Conservation (phyloP, 2,113 vertebrate species). For the Cervus canadensis region DNA sequence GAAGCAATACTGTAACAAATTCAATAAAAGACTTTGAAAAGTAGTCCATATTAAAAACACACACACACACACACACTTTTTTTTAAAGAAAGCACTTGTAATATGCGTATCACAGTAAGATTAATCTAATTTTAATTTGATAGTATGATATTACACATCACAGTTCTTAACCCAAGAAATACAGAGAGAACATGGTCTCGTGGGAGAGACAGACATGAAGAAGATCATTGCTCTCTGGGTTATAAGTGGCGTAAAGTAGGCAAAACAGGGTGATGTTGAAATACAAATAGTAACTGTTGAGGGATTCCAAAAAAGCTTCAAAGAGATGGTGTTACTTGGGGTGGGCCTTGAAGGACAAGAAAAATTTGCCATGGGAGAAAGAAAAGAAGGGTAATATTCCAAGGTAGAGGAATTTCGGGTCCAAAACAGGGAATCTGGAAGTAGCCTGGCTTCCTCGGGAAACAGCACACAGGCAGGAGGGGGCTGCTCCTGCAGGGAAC, state of each 20-base stretch:
- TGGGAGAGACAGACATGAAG: neutral
- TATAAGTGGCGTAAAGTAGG: neutral
- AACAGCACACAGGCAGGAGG: neutral
- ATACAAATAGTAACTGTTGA: neutral
- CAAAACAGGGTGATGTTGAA: no score
- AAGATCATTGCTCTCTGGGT: neutral
- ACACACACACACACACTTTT: neutral
- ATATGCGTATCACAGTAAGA: neutral
- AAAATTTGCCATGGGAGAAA: neutral
- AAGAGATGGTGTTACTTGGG: neutral
- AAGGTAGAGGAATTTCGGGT: neutral
- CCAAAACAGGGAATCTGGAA: neutral
- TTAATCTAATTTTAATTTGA: neutral
- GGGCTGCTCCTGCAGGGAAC: neutral
- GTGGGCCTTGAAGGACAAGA: neutral
- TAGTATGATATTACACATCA: neutral
- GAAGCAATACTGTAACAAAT: neutral
- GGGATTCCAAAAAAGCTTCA: neutral
- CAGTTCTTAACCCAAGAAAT: neutral
- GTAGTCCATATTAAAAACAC: neutral
- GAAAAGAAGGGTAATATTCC: neutral
- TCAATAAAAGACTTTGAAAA: neutral
- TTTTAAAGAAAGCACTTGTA: neutral
- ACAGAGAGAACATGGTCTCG: neutral
- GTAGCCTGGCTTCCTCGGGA: neutral